phyloP scores from a whole-genome alignment of 2,888 invertebrate genomes.

The Drosophila formosana region DNA sequence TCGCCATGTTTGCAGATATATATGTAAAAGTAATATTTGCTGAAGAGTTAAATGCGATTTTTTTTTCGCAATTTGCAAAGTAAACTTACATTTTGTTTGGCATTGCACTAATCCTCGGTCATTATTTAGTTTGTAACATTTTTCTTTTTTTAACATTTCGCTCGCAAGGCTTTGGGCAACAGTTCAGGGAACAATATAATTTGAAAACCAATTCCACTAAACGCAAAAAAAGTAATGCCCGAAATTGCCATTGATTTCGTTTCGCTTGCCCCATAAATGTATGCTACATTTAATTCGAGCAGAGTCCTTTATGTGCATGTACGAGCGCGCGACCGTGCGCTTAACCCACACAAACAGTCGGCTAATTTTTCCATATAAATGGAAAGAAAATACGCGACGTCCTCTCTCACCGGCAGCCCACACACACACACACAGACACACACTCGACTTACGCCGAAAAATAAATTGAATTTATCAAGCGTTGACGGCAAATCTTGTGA shows the following conservation, averaged over 20 bases:
- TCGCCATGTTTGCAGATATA: not conserved
- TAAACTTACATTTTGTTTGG: not conserved
- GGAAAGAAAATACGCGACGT: constrained; percentile 67
- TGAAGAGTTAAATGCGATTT: not conserved
- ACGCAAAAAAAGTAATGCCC: constrained; percentile 32
- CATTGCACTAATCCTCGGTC: not conserved
- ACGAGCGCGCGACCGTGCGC: constrained; percentile 66
- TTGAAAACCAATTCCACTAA: constrained; percentile 22
- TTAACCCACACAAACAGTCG: constrained; percentile 54
- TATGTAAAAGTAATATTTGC: not conserved
- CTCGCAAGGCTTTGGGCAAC: not conserved
- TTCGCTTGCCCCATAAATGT: constrained; percentile 56
- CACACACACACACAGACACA: constrained; percentile 9
- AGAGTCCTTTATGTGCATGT: constrained; percentile 63
- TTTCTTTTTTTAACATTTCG: not conserved
- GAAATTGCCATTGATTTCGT: constrained; percentile 31
- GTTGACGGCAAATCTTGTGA: constrained; percentile 43
- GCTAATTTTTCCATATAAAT: constrained; percentile 70
- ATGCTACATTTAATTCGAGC: constrained; percentile 69
- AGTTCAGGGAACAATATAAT: constrained; percentile 6
- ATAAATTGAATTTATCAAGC: constrained; percentile 77
- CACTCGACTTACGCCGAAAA: constrained; percentile 39
- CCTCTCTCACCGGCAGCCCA: constrained; percentile 12
- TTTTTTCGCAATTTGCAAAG: not conserved
- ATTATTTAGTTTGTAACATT: not conserved